Evolutionary conservation across 2,113 vertebrate species (phyloP).

Genomic region (Sinocyclocheilus anophthalmus): DNA sequence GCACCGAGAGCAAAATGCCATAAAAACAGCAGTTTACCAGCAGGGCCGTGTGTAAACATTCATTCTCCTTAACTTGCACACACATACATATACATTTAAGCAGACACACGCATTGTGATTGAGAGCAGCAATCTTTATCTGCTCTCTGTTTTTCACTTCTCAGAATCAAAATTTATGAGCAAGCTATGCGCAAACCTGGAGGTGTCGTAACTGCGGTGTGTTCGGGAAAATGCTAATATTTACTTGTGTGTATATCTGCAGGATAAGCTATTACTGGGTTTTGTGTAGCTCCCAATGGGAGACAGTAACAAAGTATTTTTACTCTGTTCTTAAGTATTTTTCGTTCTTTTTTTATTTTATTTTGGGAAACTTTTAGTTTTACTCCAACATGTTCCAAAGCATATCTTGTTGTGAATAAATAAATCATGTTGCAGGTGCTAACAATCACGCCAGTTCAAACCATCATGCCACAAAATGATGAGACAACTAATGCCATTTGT

Average conservation of each 20-base stretch:
- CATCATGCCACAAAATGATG: too few species aligned
- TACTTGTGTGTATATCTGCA: conserved; percentile 28
- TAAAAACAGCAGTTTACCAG: conserved; percentile 44
- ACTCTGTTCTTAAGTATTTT: conserved; percentile 2
- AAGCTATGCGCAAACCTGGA: conserved; percentile 19
- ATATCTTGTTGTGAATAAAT: not conserved
- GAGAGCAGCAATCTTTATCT: conserved; percentile 22
- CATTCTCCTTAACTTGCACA: conserved; percentile 14
- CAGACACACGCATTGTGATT: conserved; percentile 7
- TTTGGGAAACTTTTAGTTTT: not conserved
- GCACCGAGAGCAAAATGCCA: conserved; percentile 31
- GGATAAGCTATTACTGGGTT: not conserved
- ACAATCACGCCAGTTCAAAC: not conserved
- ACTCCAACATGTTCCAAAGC: not conserved
- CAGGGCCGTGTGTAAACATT: conserved; percentile 49
- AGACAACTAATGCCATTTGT: not conserved
- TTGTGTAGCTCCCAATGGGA: not conserved
- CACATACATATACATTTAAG: not conserved
- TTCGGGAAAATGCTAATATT: conserved; percentile 35
- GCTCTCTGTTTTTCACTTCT: not conserved
- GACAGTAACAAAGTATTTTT: not conserved
- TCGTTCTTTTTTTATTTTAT: not conserved
- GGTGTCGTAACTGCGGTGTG: not conserved
- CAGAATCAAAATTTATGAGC: conserved; percentile 35
- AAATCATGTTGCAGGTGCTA: not conserved